Base-by-base conservation (phyloP, 2,888 invertebrate genomes). In the Psococerastis gibbosa region DNA sequence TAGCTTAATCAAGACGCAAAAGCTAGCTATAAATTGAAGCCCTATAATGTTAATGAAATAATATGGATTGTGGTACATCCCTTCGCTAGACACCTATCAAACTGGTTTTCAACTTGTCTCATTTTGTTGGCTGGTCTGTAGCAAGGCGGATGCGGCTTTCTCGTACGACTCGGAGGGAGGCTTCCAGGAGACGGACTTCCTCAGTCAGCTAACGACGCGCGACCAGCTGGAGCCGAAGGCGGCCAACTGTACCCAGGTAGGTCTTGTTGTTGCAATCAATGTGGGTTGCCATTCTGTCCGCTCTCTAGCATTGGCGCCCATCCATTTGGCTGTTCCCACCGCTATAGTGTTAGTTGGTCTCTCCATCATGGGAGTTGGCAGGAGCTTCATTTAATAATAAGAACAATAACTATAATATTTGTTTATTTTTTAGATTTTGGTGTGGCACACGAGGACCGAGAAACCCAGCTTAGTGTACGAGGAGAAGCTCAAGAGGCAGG, bases 361-460 rank as follows among this genome's bases (percentile, higher is more conserved):
- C n/a, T n/a, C n/a, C n/a, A n/a, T n/a, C n/a, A n/a, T n/a, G n/a
- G n/a, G n/a, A n/a, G n/a, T n/a, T n/a, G n/a, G n/a, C n/a, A n/a
- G n/a, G n/a, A n/a, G n/a, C n/a, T n/a, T n/a, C n/a, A n/a, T n/a
- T n/a, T n/a, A n/a, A n/a, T n/a, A n/a, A n/a, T n/a, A n/a, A n/a
- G n/a, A n/a, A n/a, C n/a, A n/a, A n/a, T n/a, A 27, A 6, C 6
- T 27, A 11, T 38, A 23, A 22, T 43, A 8, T 34, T 6, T 16
- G 20, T 46, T 46, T 22, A 33, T 43, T 47, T 52, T 52, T 17
- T 51, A 73, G 73, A 83, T 97, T n/a, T 78, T 85, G 48, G 97
- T 98, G 0, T 98, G 98, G 98, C 98, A 98, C 58, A 98, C 97
- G 2, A 70, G 95, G 54, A 95, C 97, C 1, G 91, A 94, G 60